Base-by-base conservation (phyloP, 1,140 invertebrate genomes). In the Penaeus indicus region DNA sequence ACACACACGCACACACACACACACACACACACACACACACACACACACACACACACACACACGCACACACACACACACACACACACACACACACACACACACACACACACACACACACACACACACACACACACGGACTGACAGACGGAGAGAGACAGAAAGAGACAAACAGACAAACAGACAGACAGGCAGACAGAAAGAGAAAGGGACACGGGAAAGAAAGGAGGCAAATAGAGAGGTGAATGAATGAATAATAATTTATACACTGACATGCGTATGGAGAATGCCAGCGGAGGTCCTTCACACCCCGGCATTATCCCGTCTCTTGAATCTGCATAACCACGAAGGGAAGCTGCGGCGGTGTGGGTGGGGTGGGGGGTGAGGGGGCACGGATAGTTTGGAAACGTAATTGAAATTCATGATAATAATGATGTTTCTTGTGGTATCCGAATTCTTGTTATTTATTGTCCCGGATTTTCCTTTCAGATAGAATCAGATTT, bases 31-130 rank as follows among this genome's bases (percentile, higher is more conserved):
- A 25, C n/a, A 16, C 16, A 19, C 7, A 38, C 72, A 32, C 8
- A 77, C 72, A 77, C 8, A 77, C 21, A 77, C 8, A n/a, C 18
- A 75, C 72, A 75, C 72, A 22, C 72, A 75, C 72, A 75, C 72
- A 25, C n/a, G 0, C 7, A 38, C 72, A 32, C 8, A 77, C 72
- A 77, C 8, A 77, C 21, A 77, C 8, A n/a, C 18, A 75, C 72
- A 75, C 72, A 22, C 72, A 75, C 72, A 75, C 72, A 25, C n/a
- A 16, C 16, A 19, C 7, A 38, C 72, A 32, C 8, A 77, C 72
- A 77, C 8, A 77, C 21, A 19, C 7, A 38, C 72, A 32, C 8
- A 77, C 72, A 77, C 8, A 77, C 21, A 77, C 8, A n/a, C 18
- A 75, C 72, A 75, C 72, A 22, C 72, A 75, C 72, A 75, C 72